These are phyloP conservation scores for Bombus polaris DNA, from an alignment of 1,140 invertebrate genomes.

Conservation along the genomic window DNA sequence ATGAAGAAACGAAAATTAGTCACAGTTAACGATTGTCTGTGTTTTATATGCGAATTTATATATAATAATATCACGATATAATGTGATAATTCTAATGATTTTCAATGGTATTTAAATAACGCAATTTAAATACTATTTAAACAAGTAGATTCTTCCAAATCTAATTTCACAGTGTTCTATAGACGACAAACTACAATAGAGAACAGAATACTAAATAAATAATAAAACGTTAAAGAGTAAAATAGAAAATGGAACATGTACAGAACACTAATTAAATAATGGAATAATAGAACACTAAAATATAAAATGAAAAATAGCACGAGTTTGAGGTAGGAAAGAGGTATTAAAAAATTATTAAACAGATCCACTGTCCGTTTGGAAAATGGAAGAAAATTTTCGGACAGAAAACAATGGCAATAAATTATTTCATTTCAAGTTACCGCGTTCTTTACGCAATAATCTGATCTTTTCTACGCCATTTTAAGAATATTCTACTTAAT, in stretches of 20 bases:
- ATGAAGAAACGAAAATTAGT: not conserved
- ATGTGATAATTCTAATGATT: not conserved
- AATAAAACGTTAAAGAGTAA: not conserved
- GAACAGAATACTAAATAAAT: not conserved
- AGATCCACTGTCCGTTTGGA: not conserved
- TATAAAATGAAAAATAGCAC: not conserved
- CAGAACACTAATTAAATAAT: not conserved
- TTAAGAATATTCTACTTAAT: not conserved
- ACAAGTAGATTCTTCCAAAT: no score
- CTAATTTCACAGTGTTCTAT: no score
- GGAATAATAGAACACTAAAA: no score
- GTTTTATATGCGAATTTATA: no score
- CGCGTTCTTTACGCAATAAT: no score
- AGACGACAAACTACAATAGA: not conserved
- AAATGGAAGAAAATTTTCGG: not conserved
- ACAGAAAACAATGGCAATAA: fast-evolving
- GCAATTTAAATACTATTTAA: no score
- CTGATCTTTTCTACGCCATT: no score
- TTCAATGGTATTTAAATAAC: no score
- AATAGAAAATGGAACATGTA: not conserved
- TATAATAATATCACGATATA: not conserved
- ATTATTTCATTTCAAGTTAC: not conserved
- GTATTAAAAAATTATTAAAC: not conserved
- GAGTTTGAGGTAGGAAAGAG: no score
- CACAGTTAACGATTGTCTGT: not conserved